Base-by-base conservation (phyloP, 2,113 vertebrate species). In the Nycticebus coucang region DNA sequence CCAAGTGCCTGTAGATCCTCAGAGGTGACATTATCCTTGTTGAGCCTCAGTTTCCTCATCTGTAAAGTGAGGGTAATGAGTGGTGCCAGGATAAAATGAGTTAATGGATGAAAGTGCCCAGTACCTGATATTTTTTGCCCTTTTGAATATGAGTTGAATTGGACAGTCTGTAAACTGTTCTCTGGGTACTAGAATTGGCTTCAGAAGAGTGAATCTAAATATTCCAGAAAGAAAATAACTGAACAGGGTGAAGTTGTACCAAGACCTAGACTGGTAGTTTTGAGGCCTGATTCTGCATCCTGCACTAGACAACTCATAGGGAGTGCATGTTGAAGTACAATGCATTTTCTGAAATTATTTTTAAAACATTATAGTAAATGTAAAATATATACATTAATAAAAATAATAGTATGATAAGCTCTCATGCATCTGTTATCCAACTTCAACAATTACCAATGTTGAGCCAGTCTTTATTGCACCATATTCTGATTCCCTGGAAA, bases 401-500 rank as follows among this genome's bases (percentile, higher is more conserved):
- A 79, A 94, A 85, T 71, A 64, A 86, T 6, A 64, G 35, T 53
- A 86, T 57, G 72, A 33, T 87, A 80, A 77, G 21, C 17, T 1
- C 5, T 89, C 18, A 68, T 11, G 0, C 24, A 62, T 2, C 24
- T 15, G 35, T 79, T 57, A 68, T 41, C 45, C 21, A 81, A 68
- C 64, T 57, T 45, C 28, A 55, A 35, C 28, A 69, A 2, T 93
- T 50, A 88, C 69, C 50, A 41, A 9, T 50, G 28, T 87, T 28
- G 60, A 71, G 45, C 7, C 33, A 82, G 59, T 81, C 41, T 92
- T 92, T 45, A 35, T 53, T 71, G 53, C 0, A 53, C 9, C 59
- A 30, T 37, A 26, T 87, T 74, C 33, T 53, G 71, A 55, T 80
- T 95, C 74, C 82, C 71, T 91, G 79, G 66, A 96, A 95, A 86